phyloP scores from a whole-genome alignment of 2,888 invertebrate genomes.

The Hirudinaria manillensis region DNA sequence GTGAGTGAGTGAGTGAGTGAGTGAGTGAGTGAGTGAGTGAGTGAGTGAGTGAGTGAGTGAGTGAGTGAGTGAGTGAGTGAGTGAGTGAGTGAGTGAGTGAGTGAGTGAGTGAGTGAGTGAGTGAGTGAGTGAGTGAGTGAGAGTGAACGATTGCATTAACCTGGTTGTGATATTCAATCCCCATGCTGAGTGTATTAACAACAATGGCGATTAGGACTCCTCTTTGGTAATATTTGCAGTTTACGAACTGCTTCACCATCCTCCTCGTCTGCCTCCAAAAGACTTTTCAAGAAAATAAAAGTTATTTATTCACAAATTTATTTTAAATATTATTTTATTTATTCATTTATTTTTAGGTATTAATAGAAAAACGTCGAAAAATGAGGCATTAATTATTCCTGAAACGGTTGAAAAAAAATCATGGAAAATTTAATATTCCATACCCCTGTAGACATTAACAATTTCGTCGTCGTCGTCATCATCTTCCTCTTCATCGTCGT shows the following conservation, averaged over 20 bases:
- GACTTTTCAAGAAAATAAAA: constrained; percentile 12
- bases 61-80: constrained; percentile 17
- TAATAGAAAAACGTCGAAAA: neutral
- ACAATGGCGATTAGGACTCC: constrained; percentile 91
- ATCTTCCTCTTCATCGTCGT: neutral
- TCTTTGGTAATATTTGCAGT: constrained; percentile 90
- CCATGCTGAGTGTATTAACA: constrained; percentile 97
- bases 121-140: neutral
- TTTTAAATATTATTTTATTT: neutral
- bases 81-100: neutral
- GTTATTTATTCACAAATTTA: neutral
- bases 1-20: constrained; percentile 17
- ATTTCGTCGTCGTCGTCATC: constrained; percentile 7
- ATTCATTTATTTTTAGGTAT: neutral
- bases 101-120: neutral
- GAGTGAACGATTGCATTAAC: constrained; percentile 50
- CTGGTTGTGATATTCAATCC: constrained; percentile 95
- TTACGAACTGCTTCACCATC: constrained; percentile 59
- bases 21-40: constrained; percentile 21
- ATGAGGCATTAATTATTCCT: no score
- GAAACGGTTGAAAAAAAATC: no score
- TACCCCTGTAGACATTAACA: constrained; percentile 1
- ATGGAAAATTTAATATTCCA: no score
- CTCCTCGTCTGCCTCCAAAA: neutral
- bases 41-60: constrained; percentile 19